Evolutionary conservation across 1,140 invertebrate species (phyloP).

Genomic region (Vanessa atalanta): DNA sequence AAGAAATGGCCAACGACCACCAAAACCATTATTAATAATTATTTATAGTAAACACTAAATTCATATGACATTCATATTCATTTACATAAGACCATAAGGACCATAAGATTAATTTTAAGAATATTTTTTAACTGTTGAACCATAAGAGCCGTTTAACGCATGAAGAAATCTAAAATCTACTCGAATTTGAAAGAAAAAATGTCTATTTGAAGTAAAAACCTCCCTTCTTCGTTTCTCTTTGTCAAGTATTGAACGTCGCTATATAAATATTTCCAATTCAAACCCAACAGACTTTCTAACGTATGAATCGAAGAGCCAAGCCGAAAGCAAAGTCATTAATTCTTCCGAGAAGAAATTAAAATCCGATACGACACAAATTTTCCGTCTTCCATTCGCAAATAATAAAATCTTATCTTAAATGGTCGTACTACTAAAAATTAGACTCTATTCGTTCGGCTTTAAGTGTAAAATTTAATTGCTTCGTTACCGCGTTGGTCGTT

Average conservation of each 20-base stretch:
- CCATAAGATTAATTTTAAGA: too few relatives aligned
- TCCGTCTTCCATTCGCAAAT: constrained; percentile 44
- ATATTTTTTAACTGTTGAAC: not conserved
- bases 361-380: constrained; percentile 78
- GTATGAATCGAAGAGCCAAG: constrained; percentile 58
- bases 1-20: too few relatives aligned
- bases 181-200: not conserved
- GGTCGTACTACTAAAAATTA: constrained; percentile 8
- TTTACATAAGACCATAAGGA: too few relatives aligned
- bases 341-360: constrained; percentile 74
- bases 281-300: constrained; percentile 61
- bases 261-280: constrained; percentile 43
- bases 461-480: constrained; percentile 31
- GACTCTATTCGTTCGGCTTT: constrained; percentile 13
- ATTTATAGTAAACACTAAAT: too few relatives aligned
- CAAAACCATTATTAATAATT: too few relatives aligned
- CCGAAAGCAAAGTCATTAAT: constrained; percentile 74
- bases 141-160: not conserved
- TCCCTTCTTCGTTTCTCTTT: not conserved
- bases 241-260: constrained; percentile 11
- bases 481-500: constrained; percentile 37
- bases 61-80: too few relatives aligned
- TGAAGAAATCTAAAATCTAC: not conserved
- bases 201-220: not conserved
- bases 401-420: constrained; percentile 35